phyloP scores from a whole-genome alignment of 1,140 invertebrate species.

The Hypsibius dujardini region DNA sequence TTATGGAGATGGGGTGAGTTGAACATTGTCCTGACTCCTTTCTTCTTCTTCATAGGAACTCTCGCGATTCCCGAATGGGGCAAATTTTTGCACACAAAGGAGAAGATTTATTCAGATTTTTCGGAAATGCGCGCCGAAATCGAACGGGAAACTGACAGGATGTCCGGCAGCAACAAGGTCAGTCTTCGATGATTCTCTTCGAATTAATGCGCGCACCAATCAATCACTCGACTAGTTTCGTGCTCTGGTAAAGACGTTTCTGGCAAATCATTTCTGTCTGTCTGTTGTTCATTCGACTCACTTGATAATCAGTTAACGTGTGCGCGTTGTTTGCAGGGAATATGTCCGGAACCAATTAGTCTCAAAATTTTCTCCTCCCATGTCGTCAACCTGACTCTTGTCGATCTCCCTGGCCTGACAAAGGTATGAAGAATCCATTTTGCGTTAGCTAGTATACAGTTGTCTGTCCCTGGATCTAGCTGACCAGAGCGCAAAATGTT shows the following conservation, averaged over 20 bases:
- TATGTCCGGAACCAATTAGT: constrained; percentile 84
- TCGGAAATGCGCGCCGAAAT: constrained; percentile 78
- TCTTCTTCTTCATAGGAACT: constrained; percentile 42
- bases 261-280: constrained; percentile 11
- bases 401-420: constrained; percentile 94
- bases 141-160: constrained; percentile 68
- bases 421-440: constrained; percentile 46
- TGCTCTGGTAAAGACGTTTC: constrained; percentile 10
- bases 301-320: constrained; percentile 10
- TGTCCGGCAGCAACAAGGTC: constrained; percentile 76
- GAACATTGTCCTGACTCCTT: too few species aligned
- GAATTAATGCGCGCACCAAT: too few species aligned
- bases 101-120: constrained; percentile 77
- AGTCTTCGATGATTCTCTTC: background rate
- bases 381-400: constrained; percentile 88
- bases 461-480: background rate
- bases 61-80: constrained; percentile 82
- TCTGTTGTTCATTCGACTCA: constrained; percentile 15
- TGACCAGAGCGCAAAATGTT: background rate
- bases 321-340: constrained; percentile 42
- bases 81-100: constrained; percentile 78
- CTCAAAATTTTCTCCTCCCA: constrained; percentile 79
- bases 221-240: too few species aligned
- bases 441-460: background rate
- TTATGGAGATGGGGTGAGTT: too few species aligned